phyloP scores from a whole-genome alignment of 2,888 invertebrate genomes.

The Hemistola chrysoprasaria region DNA sequence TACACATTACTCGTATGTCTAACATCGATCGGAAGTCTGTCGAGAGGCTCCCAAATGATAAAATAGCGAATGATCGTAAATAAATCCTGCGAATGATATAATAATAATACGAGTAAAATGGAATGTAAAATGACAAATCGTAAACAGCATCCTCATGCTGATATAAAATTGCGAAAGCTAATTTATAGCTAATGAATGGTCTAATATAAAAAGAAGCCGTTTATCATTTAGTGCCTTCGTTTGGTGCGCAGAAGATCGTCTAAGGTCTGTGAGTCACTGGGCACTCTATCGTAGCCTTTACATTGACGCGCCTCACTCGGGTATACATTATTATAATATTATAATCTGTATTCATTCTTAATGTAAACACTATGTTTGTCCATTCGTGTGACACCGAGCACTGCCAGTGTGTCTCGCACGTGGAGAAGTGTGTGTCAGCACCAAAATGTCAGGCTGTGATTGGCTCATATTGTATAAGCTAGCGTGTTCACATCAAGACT shows the following conservation, averaged over 20 bases:
- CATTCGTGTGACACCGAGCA: constrained; percentile 2
- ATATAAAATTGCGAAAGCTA: constrained; percentile 63
- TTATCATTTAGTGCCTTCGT: constrained; percentile 80
- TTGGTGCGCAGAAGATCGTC: constrained; percentile 65
- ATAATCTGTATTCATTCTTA: constrained; percentile 25
- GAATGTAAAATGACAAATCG: constrained; percentile 40
- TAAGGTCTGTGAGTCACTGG: constrained; percentile 55
- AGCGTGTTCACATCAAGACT: constrained; percentile 36
- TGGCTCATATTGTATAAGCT: constrained; percentile 21
- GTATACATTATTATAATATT: background rate
- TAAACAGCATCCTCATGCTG: constrained; percentile 61
- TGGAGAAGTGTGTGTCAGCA: constrained; percentile 19
- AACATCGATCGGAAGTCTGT: constrained; percentile 67
- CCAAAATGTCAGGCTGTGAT: constrained; percentile 30
- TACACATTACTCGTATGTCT: constrained; percentile 44
- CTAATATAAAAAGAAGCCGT: constrained; percentile 63
- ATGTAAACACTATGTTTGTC: constrained; percentile 26
- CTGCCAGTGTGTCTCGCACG: constrained; percentile 8
- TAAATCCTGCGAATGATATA: constrained; percentile 49
- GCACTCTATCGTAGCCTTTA: constrained; percentile 35
- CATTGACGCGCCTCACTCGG: constrained; percentile 19
- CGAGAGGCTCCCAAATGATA: constrained; percentile 77
- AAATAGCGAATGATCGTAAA: constrained; percentile 63
- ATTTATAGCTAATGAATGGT: constrained; percentile 34
- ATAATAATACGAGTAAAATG: constrained; percentile 42